Conservation (phyloP, 2,113 vertebrate species). For the Pseudonaja textilis region DNA sequence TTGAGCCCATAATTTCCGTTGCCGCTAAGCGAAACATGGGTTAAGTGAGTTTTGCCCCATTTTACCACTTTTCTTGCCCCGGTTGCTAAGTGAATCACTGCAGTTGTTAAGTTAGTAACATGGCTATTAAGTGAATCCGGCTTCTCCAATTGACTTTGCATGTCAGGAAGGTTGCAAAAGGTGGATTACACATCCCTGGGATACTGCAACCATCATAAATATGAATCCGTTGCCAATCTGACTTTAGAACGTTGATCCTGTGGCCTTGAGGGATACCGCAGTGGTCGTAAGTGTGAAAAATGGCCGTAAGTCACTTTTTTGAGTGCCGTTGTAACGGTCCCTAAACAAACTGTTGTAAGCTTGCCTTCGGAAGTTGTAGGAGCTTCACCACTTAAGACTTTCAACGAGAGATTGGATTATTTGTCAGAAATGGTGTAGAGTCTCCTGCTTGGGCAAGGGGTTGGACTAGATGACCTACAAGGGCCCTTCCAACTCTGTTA, state of each 20-base stretch:
- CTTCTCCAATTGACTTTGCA: not conserved
- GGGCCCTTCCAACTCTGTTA: too few species aligned
- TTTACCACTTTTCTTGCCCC: not conserved
- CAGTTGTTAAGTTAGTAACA: not conserved
- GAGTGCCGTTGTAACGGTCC: not conserved
- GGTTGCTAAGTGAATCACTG: not conserved
- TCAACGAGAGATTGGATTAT: too few species aligned
- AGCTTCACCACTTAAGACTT: too few species aligned
- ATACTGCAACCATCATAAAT: not conserved
- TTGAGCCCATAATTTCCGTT: not conserved
- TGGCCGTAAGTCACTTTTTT: not conserved
- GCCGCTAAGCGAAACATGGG: not conserved
- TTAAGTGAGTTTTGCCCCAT: not conserved
- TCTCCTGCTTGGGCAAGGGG: too few species aligned
- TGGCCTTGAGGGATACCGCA: too few species aligned
- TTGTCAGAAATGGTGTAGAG: too few species aligned
- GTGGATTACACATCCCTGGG: not conserved
- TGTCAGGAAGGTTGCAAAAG: not conserved
- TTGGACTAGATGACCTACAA: too few species aligned
- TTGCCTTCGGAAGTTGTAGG: too few species aligned
- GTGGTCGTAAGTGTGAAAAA: not conserved
- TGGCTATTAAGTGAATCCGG: not conserved
- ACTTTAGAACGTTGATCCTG: not conserved
- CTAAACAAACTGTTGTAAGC: not conserved
- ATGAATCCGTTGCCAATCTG: not conserved